These are phyloP conservation scores for Xerus rutilus DNA, from an alignment of 2,797 vertebrate species.

Conservation along the genomic window DNA sequence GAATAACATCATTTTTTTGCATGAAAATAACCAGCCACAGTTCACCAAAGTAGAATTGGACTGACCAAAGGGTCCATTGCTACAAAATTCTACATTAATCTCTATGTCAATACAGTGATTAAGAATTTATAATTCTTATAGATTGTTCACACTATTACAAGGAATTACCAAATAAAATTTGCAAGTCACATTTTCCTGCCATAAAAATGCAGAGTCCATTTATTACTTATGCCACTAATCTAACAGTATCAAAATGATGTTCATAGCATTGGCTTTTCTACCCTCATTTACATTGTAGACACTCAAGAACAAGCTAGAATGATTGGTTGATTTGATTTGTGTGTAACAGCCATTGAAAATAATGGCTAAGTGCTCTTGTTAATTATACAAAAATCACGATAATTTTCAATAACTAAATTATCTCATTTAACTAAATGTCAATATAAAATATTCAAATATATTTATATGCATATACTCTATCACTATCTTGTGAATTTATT, in stretches of 20 bases:
- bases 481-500: background rate
- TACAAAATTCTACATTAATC: background rate
- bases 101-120: background rate
- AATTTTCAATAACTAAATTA: background rate
- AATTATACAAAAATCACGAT: background rate
- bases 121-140: background rate
- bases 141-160: background rate
- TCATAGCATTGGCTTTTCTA: background rate
- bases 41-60: background rate
- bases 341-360: background rate
- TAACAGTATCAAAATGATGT: background rate
- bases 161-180: background rate
- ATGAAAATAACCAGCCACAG: background rate
- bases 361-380: background rate
- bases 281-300: background rate
- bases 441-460: background rate
- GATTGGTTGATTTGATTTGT: background rate
- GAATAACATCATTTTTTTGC: no score
- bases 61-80: background rate
- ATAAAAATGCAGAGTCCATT: constrained; percentile 25
- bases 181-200: background rate
- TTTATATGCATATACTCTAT: background rate
- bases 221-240: background rate
- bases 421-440: background rate
- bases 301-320: background rate